Base-by-base conservation (phyloP, 2,797 vertebrate species). In the Sebastes vulpes region DNA sequence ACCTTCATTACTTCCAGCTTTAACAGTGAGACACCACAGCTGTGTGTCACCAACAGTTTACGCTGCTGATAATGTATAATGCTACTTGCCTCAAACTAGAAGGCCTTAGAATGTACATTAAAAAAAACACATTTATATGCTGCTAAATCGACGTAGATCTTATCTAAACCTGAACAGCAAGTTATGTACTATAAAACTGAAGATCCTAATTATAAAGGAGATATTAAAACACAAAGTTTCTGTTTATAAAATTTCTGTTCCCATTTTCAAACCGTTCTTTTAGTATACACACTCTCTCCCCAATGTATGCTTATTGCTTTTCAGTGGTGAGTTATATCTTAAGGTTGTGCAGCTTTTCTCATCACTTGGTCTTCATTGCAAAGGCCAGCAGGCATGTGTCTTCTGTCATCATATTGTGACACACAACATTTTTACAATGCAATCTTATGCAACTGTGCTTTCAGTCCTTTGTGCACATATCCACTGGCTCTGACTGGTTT, bases 371-470 rank as follows among this genome's bases (percentile, higher is more conserved):
- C 53, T 38, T 64, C 20, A 68, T 77, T 67, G 64, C 61, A 61
- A 75, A 84, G 32, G 54, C 59, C 42, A 53, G 42, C 56, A 32
- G 23, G 75, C 74, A 80, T 58, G 56, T 85, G 75, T 85, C 38
- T 54, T 69, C 35, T 65, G 67, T 84, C 69, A 70, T 72, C 42
- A 5, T 50, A 76, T 80, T 82, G 64, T 73, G 76, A 89, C 66
- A 80, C 69, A 80, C 70, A 90, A 68, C 65, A 65, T 71, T 86
- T 83, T 72, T 72, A 76, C 50, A 83, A 79, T 75, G 54, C 67
- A 75, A 72, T 81, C 74, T 86, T 86, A 79, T 75, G 72, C 76
- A 90, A 91, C 68, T 58, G 63, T 78, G 63, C 63, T 79, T 83
- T 85, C 50, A 64, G 81, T 66, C 80, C 61, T 85, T 59, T 73